Base-by-base conservation (phyloP, 2,888 invertebrate genomes). In the Papilio elwesi region DNA sequence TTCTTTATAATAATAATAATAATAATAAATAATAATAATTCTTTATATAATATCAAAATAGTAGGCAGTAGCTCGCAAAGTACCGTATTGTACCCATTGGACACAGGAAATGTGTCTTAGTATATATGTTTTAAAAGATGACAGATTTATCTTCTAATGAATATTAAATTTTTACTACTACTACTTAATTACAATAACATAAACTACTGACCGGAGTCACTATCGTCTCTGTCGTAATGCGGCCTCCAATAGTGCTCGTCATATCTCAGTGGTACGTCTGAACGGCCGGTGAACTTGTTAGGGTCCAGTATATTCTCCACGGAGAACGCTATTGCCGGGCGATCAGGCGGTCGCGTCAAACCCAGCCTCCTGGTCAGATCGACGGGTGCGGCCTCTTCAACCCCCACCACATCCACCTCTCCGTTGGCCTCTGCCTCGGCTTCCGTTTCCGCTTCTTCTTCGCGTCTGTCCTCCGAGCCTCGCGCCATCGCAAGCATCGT, bases 251-350 rank as follows among this genome's bases (percentile, higher is more conserved):
- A 95, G 83, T 95, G 95, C 86, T 94, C 95, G 80, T 89, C 95
- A 83, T 91, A 95, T 83, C 93, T 89, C 74, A 94, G 84, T 47
- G 94, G 94, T 13, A 89, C 91, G 72, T 94, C 94, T 10, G 94
- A 92, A 81, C 95, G 90, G 48, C 97, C 97, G 43, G 97, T 98
- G 87, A 98, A 98, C 92, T 98, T 98, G 81, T 96, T 98, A 6
- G 98, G 98, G 89, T 98, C 98, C 78, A 98, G 91, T 77, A 98
- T 98, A 85, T 98, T 98, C 91, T 98, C 98, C 36, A 98, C 98
- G 7, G 97, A 97, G 90, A 98, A 98, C 16, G 98, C 97, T 76
- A 98, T 93, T 4, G 91, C 86, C 0, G 90, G 85, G 68, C 95
- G 78, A 95, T 96, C 93, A 0, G 92, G 90, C 2, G 93, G 88